Conservation (phyloP, 1,140 invertebrate species). For the Caligus rogercresseyi region DNA sequence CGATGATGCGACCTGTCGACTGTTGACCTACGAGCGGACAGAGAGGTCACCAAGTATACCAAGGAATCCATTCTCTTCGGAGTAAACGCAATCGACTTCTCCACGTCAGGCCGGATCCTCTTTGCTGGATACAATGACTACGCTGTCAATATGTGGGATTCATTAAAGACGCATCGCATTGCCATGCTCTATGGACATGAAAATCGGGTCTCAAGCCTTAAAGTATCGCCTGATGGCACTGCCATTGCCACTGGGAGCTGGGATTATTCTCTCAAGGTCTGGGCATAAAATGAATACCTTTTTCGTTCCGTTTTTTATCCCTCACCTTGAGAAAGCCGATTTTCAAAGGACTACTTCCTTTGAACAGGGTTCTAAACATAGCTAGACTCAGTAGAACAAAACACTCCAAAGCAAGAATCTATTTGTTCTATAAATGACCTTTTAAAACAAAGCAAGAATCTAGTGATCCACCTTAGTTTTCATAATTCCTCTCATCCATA, state of each 20-base stretch:
- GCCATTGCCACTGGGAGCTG: slow-evolving; percentile 92
- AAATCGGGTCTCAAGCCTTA: slow-evolving; percentile 55
- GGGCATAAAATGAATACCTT: slow-evolving; percentile 18
- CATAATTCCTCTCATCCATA: too few species aligned
- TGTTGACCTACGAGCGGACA: slow-evolving; percentile 92
- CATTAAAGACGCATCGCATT: slow-evolving; percentile 74
- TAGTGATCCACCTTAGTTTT: too few species aligned
- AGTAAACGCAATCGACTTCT: slow-evolving; percentile 94
- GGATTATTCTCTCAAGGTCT: slow-evolving; percentile 83
- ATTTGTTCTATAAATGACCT: too few species aligned
- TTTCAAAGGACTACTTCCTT: too few species aligned
- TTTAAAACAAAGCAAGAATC: too few species aligned
- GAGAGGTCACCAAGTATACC: slow-evolving; percentile 86
- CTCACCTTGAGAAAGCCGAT: too few species aligned
- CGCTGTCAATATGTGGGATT: slow-evolving; percentile 97
- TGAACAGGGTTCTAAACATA: too few species aligned
- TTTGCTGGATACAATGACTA: slow-evolving; percentile 71
- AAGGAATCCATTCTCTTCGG: slow-evolving; percentile 98
- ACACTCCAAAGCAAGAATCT: too few species aligned
- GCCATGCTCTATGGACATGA: slow-evolving; percentile 92
- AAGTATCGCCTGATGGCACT: slow-evolving; percentile 85
- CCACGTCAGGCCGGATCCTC: slow-evolving; percentile 43
- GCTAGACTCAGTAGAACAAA: too few species aligned
- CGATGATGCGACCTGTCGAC: slow-evolving; percentile 77
- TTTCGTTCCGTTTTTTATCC: too few species aligned